These are phyloP conservation scores for Noctilio leporinus DNA, from an alignment of 2,113 vertebrate species.

Conservation along the genomic window DNA sequence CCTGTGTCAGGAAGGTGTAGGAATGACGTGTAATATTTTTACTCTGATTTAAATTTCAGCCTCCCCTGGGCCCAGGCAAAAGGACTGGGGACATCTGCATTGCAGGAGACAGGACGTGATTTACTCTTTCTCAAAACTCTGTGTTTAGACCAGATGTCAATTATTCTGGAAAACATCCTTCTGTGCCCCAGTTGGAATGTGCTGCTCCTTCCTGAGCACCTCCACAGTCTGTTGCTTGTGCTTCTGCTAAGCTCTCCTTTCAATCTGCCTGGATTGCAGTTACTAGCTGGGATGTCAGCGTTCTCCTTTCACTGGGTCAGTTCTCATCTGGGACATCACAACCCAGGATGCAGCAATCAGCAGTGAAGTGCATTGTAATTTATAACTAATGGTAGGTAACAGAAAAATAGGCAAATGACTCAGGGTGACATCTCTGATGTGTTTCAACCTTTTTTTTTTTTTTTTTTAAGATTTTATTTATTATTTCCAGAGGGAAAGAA, in stretches of 20 bases:
- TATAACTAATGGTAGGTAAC: conserved; percentile 30
- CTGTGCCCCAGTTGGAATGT: not conserved
- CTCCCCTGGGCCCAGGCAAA: not conserved
- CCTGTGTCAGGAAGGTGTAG: not conserved
- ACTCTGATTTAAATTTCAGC: not conserved
- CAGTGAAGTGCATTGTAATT: not conserved
- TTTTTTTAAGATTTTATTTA: too few relatives aligned
- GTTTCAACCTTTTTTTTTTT: not conserved
- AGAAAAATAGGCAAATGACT: not conserved
- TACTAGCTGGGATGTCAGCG: not conserved
- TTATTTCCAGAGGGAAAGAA: too few relatives aligned
- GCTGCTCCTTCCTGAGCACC: not conserved
- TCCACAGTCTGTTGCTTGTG: not conserved
- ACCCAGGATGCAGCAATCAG: not conserved
- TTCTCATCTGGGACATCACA: not conserved
- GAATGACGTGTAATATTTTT: not conserved
- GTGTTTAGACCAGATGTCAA: not conserved
- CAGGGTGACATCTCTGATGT: not conserved
- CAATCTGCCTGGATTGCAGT: not conserved
- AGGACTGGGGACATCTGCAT: not conserved
- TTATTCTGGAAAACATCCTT: not conserved
- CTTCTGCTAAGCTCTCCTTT: not conserved
- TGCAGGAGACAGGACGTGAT: not conserved
- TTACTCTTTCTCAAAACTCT: not conserved
- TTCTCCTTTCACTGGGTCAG: not conserved